Conservation (phyloP, 2,888 invertebrate species). For the Torymus aiolomorphi region DNA sequence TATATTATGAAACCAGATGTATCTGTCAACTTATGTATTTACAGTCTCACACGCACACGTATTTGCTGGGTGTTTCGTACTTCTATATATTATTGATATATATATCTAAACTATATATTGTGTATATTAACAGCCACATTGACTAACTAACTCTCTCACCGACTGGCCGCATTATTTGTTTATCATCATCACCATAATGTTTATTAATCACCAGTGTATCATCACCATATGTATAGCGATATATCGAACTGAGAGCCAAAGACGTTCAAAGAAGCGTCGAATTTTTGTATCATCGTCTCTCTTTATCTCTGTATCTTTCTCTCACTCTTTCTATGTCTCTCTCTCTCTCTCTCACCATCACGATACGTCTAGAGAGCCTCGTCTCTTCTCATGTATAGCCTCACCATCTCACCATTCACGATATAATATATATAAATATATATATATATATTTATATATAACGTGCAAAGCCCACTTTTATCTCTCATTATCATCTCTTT, state of each 20-base stretch:
- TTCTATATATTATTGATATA: constrained; percentile 59
- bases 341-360: too few relatives aligned
- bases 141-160: not conserved
- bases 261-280: too few relatives aligned
- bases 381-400: too few relatives aligned
- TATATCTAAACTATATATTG: constrained; percentile 47
- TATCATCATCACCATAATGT: constrained; percentile 13
- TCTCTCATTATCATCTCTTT: constrained; percentile 42
- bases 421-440: too few relatives aligned
- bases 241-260: too few relatives aligned
- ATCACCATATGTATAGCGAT: too few relatives aligned
- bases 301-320: too few relatives aligned
- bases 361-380: too few relatives aligned
- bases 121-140: constrained; percentile 43
- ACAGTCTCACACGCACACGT: constrained; percentile 68
- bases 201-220: constrained; percentile 10
- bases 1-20: not conserved
- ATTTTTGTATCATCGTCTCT: too few relatives aligned
- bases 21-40: constrained; percentile 45
- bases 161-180: not conserved
- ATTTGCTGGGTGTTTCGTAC: constrained; percentile 66
- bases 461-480: constrained; percentile 30
- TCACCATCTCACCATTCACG: too few relatives aligned
- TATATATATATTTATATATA: too few relatives aligned
- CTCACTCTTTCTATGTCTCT: too few relatives aligned